phyloP scores from a whole-genome alignment of 2,797 vertebrate genomes.

The Argya squamiceps region DNA sequence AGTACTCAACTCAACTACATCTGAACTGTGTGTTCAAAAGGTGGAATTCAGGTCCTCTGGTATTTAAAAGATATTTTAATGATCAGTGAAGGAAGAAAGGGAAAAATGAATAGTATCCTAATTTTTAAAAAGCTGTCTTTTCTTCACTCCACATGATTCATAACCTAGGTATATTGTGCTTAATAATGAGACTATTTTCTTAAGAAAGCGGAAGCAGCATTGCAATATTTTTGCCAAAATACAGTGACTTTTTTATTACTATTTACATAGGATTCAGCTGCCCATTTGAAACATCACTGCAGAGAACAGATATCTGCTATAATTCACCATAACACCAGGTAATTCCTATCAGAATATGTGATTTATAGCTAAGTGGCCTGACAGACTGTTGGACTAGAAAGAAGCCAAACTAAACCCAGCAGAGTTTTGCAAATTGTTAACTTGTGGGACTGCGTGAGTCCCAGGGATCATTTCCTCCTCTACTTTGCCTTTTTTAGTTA shows the following conservation, averaged over 20 bases:
- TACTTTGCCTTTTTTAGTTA: not conserved
- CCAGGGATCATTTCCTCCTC: not conserved
- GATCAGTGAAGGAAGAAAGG: not conserved
- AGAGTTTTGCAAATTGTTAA: not conserved
- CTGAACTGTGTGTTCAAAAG: not conserved
- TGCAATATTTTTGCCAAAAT: not conserved
- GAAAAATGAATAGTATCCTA: not conserved
- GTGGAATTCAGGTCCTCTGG: not conserved
- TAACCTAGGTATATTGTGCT: not conserved
- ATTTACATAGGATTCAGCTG: not conserved
- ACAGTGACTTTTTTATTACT: not conserved
- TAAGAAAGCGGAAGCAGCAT: not conserved
- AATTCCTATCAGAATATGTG: not conserved
- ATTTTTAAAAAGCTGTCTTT: not conserved
- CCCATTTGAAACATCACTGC: not conserved
- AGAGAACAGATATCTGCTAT: not conserved
- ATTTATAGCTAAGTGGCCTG: not conserved
- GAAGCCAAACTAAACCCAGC: not conserved
- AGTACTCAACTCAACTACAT: not conserved
- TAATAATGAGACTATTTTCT: not conserved
- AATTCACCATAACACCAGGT: not conserved
- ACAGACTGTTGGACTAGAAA: not conserved
- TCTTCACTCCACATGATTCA: not conserved
- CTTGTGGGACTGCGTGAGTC: rapidly evolving
- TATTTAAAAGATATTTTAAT: not conserved